Evolutionary conservation across 1,140 invertebrate species (phyloP).

Genomic region (Orius insidiosus): DNA sequence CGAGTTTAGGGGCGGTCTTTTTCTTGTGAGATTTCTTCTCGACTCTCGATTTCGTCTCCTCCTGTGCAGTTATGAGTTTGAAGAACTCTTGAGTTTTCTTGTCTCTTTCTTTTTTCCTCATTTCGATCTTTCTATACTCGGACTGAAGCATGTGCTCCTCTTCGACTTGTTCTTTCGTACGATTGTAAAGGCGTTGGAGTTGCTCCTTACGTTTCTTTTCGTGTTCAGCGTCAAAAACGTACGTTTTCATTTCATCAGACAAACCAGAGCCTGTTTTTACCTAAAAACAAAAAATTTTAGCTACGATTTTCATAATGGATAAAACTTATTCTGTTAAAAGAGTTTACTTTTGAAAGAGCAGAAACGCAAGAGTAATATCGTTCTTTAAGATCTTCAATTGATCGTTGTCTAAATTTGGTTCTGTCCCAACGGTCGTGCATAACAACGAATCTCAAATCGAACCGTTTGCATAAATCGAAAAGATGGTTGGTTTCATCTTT

Average conservation of each 20-base stretch:
- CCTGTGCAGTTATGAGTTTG: constrained; percentile 79
- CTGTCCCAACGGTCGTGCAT: constrained; percentile 83
- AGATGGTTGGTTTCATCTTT: constrained; percentile 88
- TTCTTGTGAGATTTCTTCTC: constrained; percentile 52
- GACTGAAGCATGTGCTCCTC: constrained; percentile 85
- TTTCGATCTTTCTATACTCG: constrained; percentile 91
- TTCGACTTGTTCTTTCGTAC: constrained; percentile 87
- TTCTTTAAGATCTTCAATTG: constrained; percentile 91
- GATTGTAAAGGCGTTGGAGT: constrained; percentile 76
- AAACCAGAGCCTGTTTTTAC: constrained; percentile 23
- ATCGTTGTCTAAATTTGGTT: constrained; percentile 47
- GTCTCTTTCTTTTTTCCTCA: constrained; percentile 91
- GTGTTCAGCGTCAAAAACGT: constrained; percentile 86
- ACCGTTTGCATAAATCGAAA: constrained; percentile 75
- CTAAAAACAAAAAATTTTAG: constrained; percentile 22
- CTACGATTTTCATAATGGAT: too few relatives aligned
- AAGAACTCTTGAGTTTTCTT: constrained; percentile 96
- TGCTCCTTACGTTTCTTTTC: constrained; percentile 91
- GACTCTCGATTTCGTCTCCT: constrained; percentile 32
- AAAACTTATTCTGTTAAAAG: too few relatives aligned
- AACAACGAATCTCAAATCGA: constrained; percentile 88
- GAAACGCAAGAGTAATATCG: constrained; percentile 46
- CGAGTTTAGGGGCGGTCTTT: constrained; percentile 38
- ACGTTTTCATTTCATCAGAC: constrained; percentile 58
- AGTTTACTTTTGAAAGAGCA: constrained; percentile 33